Conservation (phyloP, 2,888 invertebrate genomes). For the Pseudeuparius sepicola region DNA sequence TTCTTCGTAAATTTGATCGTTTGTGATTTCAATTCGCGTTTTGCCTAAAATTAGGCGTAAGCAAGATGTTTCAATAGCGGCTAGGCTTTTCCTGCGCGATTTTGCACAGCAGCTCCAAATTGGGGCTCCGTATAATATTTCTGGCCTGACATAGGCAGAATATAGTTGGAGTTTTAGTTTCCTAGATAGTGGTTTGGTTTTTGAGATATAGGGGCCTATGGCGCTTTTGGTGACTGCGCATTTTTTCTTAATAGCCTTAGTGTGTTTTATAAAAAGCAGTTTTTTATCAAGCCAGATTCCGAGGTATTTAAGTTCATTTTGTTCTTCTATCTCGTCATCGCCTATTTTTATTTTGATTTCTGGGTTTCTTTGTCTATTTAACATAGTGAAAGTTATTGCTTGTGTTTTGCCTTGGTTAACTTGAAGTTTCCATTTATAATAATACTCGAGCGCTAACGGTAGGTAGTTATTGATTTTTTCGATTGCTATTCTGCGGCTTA, state of each 20-base stretch:
- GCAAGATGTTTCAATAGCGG: neutral
- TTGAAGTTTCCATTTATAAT: conserved; percentile 1
- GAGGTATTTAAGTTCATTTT: neutral
- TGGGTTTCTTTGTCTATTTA: too few relatives aligned
- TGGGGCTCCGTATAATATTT: conserved; percentile 1
- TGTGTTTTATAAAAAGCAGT: neutral
- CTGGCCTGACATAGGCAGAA: neutral
- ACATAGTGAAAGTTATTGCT: too few relatives aligned
- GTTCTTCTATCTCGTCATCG: neutral
- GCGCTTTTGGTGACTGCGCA: neutral
- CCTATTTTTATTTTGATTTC: too few relatives aligned
- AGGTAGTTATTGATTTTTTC: neutral
- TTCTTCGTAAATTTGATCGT: neutral
- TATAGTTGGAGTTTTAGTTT: neutral
- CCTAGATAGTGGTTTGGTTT: neutral
- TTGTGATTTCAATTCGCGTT: neutral
- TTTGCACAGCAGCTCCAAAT: neutral
- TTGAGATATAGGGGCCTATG: neutral
- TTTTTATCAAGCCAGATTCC: conserved; percentile 1
- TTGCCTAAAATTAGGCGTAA: neutral
- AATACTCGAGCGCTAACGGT: neutral
- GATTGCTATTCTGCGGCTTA: too few relatives aligned
- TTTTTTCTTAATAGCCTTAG: neutral
- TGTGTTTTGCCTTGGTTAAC: neutral
- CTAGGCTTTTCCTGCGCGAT: neutral